A percentile compares a stretch with the other conserved stretches of the same genome.
Conservation (phyloP, 2,888 invertebrate genomes). For the Leptinotarsa haldemani region DNA sequence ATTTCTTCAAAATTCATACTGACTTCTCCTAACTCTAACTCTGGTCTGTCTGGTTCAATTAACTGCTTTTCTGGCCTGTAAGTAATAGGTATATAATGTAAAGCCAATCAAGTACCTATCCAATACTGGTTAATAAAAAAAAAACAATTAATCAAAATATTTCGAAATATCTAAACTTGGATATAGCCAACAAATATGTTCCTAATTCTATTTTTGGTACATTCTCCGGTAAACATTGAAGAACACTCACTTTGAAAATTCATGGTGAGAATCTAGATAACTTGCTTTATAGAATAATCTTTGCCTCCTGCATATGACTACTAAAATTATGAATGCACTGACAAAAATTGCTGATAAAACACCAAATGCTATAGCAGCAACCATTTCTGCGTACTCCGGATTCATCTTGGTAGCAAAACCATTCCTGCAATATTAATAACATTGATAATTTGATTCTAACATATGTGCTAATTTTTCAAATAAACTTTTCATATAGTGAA, state of each 20-base stretch:
- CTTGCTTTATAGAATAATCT: slow-evolving; percentile 51
- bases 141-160: too few relatives aligned
- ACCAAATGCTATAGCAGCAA: slow-evolving; percentile 76
- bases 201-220: too few relatives aligned
- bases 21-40: slow-evolving; percentile 72
- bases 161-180: too few relatives aligned
- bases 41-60: slow-evolving; percentile 65
- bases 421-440: slow-evolving; percentile 16
- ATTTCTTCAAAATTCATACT: slow-evolving; percentile 72
- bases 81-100: too few relatives aligned
- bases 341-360: slow-evolving; percentile 76
- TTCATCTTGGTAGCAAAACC: slow-evolving; percentile 54
- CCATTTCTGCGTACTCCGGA: slow-evolving; percentile 72
- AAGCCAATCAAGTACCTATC: too few relatives aligned
- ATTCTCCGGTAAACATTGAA: too few relatives aligned
- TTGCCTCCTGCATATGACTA: slow-evolving; percentile 73
- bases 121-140: too few relatives aligned
- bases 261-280: slow-evolving; percentile 51
- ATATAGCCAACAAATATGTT: too few relatives aligned
- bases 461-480: slow-evolving; percentile 30
- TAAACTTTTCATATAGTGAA: not conserved
- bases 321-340: slow-evolving; percentile 73
- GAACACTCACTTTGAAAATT: slow-evolving; percentile 49
- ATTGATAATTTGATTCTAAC: not conserved
- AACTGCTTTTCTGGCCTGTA: slow-evolving; percentile 69